These are phyloP conservation scores for Orchesella flavescens DNA, from an alignment of 2,888 invertebrate species.

Conservation along the genomic window DNA sequence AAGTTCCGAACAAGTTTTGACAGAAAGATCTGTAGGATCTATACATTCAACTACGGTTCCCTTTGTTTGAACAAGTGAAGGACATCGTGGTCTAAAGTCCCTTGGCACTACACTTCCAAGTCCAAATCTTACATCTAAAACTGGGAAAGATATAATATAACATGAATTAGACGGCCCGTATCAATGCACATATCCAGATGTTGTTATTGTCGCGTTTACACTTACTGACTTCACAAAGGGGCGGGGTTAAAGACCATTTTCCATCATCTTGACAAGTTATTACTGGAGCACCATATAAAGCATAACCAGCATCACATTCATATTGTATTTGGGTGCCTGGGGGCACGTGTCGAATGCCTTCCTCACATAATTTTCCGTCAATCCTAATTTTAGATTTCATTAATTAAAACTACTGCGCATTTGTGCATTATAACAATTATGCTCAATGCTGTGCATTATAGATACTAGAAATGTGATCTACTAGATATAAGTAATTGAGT, in stretches of 20 bases:
- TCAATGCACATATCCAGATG: neutral
- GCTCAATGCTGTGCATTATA: too few relatives aligned
- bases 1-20: conserved; percentile 68
- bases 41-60: conserved; percentile 71
- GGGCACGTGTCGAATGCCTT: conserved; percentile 46
- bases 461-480: too few relatives aligned
- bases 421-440: neutral
- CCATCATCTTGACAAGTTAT: conserved; percentile 68
- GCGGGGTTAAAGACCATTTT: conserved; percentile 68
- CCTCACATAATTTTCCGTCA: conserved; percentile 33
- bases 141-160: conserved; percentile 37
- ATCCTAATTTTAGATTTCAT: too few relatives aligned
- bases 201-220: too few relatives aligned
- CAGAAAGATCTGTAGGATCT: conserved; percentile 68
- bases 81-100: conserved; percentile 66
- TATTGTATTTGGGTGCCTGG: conserved; percentile 66
- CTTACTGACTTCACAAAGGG: conserved; percentile 70
- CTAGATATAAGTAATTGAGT: too few relatives aligned
- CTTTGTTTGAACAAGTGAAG: conserved; percentile 59
- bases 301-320: conserved; percentile 68
- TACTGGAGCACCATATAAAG: conserved; percentile 67
- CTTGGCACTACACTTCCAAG: conserved; percentile 66
- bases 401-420: too few relatives aligned
- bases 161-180: neutral
- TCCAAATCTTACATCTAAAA: conserved; percentile 68